A percentile compares a stretch with the other conserved stretches of the same genome.
Evolutionary conservation across 2,797 vertebrate species (phyloP).

Genomic region (Poeciliopsis presidionis): DNA sequence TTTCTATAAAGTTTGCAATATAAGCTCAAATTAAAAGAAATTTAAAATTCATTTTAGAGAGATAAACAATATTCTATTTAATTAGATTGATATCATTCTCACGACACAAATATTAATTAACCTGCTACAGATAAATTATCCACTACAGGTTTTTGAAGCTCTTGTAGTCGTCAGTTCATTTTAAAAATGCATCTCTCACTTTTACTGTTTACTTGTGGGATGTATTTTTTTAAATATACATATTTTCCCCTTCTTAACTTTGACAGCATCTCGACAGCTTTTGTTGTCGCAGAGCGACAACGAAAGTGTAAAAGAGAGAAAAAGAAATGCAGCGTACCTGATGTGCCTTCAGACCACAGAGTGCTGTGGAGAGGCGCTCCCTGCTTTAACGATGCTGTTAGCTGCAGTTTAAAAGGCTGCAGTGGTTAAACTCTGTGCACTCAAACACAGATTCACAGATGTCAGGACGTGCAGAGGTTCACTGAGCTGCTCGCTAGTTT

Average conservation of each 20-base stretch:
- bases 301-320: not conserved
- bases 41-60: not conserved
- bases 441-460: conserved; percentile 69
- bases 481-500: conserved; percentile 76
- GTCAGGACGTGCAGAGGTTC: conserved; percentile 96
- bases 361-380: conserved; percentile 99
- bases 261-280: not conserved
- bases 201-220: not conserved
- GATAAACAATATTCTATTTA: not conserved
- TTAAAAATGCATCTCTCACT: not conserved
- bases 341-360: conserved; percentile 77
- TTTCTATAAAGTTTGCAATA: not conserved
- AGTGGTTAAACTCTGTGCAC: conserved; percentile 84
- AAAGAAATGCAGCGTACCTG: conserved; percentile 55
- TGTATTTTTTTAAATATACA: not conserved
- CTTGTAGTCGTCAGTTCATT: not conserved
- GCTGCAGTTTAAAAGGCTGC: conserved; percentile 87
- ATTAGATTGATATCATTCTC: not conserved
- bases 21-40: not conserved
- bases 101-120: too few relatives aligned
- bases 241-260: not conserved
- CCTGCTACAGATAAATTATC: not conserved
- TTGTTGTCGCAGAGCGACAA: not conserved
- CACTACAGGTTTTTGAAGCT: too few relatives aligned
- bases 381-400: conserved; percentile 84